Evolutionary conservation across 2,113 vertebrate species (phyloP), one percentile per base, ranked within the genome.

Genomic region (Cyanoliseus patagonus): DNA sequence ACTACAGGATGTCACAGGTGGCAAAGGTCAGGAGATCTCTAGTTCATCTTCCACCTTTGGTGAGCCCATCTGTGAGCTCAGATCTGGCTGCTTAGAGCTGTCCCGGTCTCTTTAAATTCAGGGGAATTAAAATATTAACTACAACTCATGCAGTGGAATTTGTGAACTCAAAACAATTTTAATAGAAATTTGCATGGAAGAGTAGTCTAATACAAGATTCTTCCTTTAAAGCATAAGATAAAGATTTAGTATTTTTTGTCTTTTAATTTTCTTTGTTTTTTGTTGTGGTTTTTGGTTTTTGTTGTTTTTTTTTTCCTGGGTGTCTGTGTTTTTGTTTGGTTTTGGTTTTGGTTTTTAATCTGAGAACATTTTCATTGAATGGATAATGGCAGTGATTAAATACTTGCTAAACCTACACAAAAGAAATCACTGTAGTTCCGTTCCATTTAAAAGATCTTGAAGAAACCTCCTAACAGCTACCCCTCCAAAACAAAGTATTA

Each of bases 251-350:
- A 2, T 11, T 55, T 15, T 69, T 63, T 64, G 0, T n/a, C 15
- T 64, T n/a, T 31, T 0, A 0, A 17, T 2, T 5, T 66, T 81
- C n/a, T 27, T 41, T 33, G 2, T 2, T 4, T 57, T 57, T 57
- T n/a, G 31, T 57, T 22, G 55, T 13, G 30, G 4, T 3, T 11
- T 55, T 55, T 19, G 30, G 11, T 7, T 17, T 6, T 59, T 7
- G 11, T 64, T 64, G 30, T 2, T 16, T 62, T 35, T 39, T n/a
- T 41, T 66, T 78, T 39, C 37, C 23, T 57, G 19, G 7, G 20
- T 23, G 20, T 22, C 12, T 23, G 33, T 23, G 8, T 9, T 59
- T n/a, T 59, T 57, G 31, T 57, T 22, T 6, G 17, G 18, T 20
- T 67, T 67, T 67, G 28, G 35, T 20, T 39, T 39, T 25, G 33